phyloP scores from a whole-genome alignment of 2,888 invertebrate genomes.

The Cabera pusaria region DNA sequence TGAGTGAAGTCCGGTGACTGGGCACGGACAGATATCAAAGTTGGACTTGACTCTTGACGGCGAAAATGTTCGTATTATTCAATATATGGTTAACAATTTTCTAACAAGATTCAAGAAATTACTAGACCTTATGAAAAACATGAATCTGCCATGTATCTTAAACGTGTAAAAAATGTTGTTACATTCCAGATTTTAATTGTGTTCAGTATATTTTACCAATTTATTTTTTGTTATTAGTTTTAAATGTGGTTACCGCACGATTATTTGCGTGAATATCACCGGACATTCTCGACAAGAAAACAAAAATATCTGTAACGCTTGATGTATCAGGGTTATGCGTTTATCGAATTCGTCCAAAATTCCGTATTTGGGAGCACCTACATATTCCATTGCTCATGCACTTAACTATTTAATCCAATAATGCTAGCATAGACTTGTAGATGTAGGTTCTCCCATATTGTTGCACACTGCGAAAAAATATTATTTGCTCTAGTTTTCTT shows the following conservation, averaged over 20 bases:
- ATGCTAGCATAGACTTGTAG: neutral
- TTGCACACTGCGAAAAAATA: constrained; percentile 20
- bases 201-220: constrained; percentile 5
- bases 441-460: constrained; percentile 6
- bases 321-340: too few relatives aligned
- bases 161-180: too few relatives aligned
- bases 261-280: too few relatives aligned
- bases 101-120: constrained; percentile 2
- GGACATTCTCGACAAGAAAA: too few relatives aligned
- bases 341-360: neutral
- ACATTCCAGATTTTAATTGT: constrained; percentile 18
- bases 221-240: constrained; percentile 1
- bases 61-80: constrained; percentile 12
- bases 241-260: constrained; percentile 5
- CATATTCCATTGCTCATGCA: neutral
- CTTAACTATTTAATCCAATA: neutral
- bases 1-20: too few relatives aligned
- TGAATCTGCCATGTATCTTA: constrained; percentile 3
- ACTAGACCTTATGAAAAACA: neutral
- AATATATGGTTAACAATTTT: constrained; percentile 9
- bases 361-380: constrained; percentile 5
- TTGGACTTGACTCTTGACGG: neutral
- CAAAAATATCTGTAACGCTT: too few relatives aligned
- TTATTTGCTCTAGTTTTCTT: constrained; percentile 7
- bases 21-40: too few relatives aligned